Base-by-base conservation (phyloP, 2,797 vertebrate species). In the Enteromius paludinosus region DNA sequence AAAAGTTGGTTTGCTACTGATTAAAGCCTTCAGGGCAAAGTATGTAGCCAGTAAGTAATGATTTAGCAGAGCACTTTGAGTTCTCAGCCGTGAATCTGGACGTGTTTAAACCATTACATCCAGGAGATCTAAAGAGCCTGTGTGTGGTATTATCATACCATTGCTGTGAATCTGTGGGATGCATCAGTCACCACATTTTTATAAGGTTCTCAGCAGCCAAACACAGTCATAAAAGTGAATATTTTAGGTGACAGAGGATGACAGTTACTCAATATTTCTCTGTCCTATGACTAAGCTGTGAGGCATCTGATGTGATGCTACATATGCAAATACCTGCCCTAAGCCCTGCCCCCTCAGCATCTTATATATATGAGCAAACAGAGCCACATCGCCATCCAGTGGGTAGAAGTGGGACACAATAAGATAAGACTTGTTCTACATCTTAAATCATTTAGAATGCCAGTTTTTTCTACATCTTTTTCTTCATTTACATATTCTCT, bases 311-410 rank as follows among this genome's bases (percentile, higher is more conserved):
- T 47, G 43, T 65, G 7, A 28, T 23, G 49, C 8, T 14, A 10
- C 1, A 66, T 49, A 64, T 47, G 56, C 23, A 77, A 77, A 64
- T 79, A 54, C 52, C 65, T 70, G 15, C 59, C 12, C 10, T 43
- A 28, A 41, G 47, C 49, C 35, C 78, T 17, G 35, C 78, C 65
- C 56, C 4, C 6, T 38, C 20, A 35, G 25, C 25, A 54, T 38
- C 23, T 35, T n/a, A 45, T 45, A 45, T 23, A 52, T 52, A 17
- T 17, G 5, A 5, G 45, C 79, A 56, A 84, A 81, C 80, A 90
- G 90, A 87, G 85, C 88, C 89, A 90, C 64, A 90, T 90, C 86
- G 84, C 92, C 92, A 90, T 86, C 92, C 81, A 85, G 93, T 94
- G 94, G 92, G 78, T 78, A 82, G 89, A 92, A 89, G 89, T 88